phyloP scores from a whole-genome alignment of 2,888 invertebrate genomes.

The Drosophila algonquin region DNA sequence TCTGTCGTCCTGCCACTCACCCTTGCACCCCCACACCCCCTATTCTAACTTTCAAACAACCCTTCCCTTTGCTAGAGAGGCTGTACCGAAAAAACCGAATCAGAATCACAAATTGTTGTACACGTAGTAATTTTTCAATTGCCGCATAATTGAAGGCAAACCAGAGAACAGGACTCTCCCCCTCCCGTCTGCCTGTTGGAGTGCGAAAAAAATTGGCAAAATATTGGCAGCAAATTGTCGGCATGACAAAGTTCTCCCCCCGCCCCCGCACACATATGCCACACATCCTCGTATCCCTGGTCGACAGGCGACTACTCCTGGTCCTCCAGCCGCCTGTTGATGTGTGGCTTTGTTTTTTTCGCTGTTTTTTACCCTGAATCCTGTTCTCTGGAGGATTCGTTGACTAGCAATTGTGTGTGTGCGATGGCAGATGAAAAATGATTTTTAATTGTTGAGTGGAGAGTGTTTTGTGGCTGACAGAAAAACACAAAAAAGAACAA shows the following conservation, averaged over 20 bases:
- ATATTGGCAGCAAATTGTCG: conserved; percentile 76
- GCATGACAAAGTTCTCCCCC: conserved; percentile 43
- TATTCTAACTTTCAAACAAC: conserved; percentile 43
- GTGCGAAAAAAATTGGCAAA: conserved; percentile 51
- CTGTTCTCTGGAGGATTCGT: conserved; percentile 29
- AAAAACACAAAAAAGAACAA: not conserved
- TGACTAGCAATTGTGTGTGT: conserved; percentile 64
- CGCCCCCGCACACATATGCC: conserved; percentile 1
- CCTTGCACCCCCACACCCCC: conserved; percentile 3
- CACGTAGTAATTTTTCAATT: conserved; percentile 84
- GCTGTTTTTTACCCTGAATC: not conserved
- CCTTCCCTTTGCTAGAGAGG: conserved; percentile 45
- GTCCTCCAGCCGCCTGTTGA: conserved; percentile 62
- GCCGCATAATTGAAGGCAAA: conserved; percentile 82
- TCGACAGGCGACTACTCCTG: conserved; percentile 5
- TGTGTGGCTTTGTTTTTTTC: conserved; percentile 77
- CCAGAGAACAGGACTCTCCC: conserved; percentile 10
- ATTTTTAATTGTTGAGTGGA: conserved; percentile 75
- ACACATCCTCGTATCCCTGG: not conserved
- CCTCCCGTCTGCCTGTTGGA: not conserved
- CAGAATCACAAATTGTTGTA: conserved; percentile 58
- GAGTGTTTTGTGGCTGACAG: conserved; percentile 51
- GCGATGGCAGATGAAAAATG: conserved; percentile 60
- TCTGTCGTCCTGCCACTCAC: conserved; percentile 14
- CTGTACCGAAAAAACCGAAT: conserved; percentile 21